Base-by-base conservation (phyloP, 2,797 vertebrate species). In the Rachycentron canadum region DNA sequence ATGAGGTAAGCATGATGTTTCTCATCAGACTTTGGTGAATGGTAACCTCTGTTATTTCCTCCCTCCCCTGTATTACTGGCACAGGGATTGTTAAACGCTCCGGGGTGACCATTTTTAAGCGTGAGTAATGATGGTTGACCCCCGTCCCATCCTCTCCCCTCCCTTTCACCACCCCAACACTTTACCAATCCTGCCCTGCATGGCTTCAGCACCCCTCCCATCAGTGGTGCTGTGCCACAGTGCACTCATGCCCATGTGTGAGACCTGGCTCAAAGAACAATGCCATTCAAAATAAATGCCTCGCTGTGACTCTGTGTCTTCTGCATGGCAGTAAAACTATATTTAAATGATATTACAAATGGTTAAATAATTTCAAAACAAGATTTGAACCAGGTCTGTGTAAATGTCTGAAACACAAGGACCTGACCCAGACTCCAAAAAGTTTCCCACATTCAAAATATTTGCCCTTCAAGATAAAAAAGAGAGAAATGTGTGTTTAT, bases 21-120 rank as follows among this genome's bases (percentile, higher is more conserved):
- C 32, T 74, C 43, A 62, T n/a, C 67, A 67, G 63, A 25, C 50
- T 72, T 61, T 77, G 41, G 79, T 67, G 41, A 83, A 77, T 86
- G 77, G 79, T 92, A 94, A 91, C 88, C 26, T 86, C 74, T 93
- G 69, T 92, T 55, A 72, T 92, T 84, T 92, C 88, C 85, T 86
- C 85, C 86, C 78, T 85, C 79, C 85, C 77, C 73, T 81, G 76
- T 85, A 80, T 83, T 84, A 89, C 81, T 90, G 86, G 78, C 70
- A 75, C 91, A 96, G 95, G 95, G 85, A 93, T 95, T 92, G 94
- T 95, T 93, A 96, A 96, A 90, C 94, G 94, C 90, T 95, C 94
- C 90, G 88, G 91, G 92, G 91, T 59, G 81, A 93, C 92, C 90
- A 81, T 94, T 84, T 94, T 93, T 85, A 91, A 95, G 91, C 95